phyloP scores from a whole-genome alignment of 2,113 vertebrate genomes.

The Prionailurus bengalensis region DNA sequence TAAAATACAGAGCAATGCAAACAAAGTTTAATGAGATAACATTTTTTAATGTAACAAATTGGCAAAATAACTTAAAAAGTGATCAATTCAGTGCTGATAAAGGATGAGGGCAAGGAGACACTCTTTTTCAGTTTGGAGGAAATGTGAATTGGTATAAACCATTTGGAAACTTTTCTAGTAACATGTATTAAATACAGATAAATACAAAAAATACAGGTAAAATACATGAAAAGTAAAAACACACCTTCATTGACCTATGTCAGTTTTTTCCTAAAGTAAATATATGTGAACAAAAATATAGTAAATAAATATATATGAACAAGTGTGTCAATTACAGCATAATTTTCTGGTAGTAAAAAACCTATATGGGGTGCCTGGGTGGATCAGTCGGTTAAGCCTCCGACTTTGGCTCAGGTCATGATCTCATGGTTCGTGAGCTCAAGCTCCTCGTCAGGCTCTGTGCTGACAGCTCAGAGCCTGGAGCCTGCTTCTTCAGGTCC shows the following conservation, averaged over 20 bases:
- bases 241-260: background rate
- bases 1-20: background rate
- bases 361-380: no score
- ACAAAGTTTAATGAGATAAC: background rate
- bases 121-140: background rate
- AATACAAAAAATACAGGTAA: background rate
- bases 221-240: background rate
- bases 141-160: background rate
- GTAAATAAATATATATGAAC: background rate
- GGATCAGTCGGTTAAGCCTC: no score
- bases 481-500: no score
- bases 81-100: background rate
- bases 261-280: background rate
- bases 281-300: background rate
- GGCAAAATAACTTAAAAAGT: background rate
- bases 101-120: background rate
- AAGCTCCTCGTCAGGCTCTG: no score
- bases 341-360: background rate
- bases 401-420: no score
- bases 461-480: no score
- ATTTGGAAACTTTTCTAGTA: background rate
- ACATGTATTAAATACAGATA: background rate
- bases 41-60: background rate
- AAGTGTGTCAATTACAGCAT: background rate
- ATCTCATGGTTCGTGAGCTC: no score